These are phyloP conservation scores for Apamea sordens DNA, from an alignment of 2,888 invertebrate species.

Conservation along the genomic window DNA sequence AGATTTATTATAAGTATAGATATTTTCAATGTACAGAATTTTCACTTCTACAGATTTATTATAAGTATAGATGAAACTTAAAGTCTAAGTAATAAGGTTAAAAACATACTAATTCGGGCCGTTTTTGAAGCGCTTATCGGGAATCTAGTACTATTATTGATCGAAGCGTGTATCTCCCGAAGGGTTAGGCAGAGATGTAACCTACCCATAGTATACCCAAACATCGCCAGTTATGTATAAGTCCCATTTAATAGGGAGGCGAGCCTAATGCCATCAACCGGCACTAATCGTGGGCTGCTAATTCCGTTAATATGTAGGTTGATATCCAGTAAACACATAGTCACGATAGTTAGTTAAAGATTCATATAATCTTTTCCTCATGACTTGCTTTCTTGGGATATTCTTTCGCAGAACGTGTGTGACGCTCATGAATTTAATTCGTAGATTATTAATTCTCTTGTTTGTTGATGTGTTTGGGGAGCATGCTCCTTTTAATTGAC, in stretches of 20 bases:
- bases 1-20: too few relatives aligned
- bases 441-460: neutral
- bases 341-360: constrained; percentile 1
- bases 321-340: constrained; percentile 10
- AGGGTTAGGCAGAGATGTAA: neutral
- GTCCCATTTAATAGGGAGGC: neutral
- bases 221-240: neutral
- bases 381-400: constrained; percentile 15
- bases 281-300: neutral
- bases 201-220: neutral
- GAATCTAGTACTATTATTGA: too few relatives aligned
- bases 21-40: too few relatives aligned
- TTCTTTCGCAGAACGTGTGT: constrained; percentile 22
- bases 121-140: too few relatives aligned
- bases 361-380: constrained; percentile 41
- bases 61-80: too few relatives aligned
- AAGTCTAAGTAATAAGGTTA: too few relatives aligned
- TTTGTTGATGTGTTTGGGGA: neutral
- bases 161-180: neutral
- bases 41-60: too few relatives aligned
- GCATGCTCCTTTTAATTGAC: neutral
- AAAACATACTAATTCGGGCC: too few relatives aligned
- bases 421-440: neutral
- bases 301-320: neutral
- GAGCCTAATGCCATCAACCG: neutral